Percentiles rank a stretch among this genome's conserved stretches.
phyloP scores from a whole-genome alignment of 2,797 vertebrate species.

The Pogoniulus pusillus region DNA sequence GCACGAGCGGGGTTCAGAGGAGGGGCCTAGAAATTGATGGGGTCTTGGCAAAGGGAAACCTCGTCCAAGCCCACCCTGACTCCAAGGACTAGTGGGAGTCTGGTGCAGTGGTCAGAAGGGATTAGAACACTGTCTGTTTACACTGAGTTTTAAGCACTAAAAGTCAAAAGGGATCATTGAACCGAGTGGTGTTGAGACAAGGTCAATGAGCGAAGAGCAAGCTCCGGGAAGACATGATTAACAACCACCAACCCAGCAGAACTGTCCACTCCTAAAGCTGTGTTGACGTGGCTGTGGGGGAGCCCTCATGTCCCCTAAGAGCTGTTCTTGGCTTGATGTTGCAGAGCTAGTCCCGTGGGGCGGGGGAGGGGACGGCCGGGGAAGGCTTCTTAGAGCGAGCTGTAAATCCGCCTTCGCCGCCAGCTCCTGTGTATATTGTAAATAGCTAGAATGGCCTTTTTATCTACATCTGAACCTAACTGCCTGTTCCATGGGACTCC shows the following conservation, averaged over 20 bases:
- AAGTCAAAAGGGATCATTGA: slow-evolving; percentile 75
- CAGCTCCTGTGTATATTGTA: slow-evolving; percentile 94
- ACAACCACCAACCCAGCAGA: neutral
- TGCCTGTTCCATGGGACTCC: slow-evolving; percentile 89
- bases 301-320: slow-evolving; percentile 24
- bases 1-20: slow-evolving; percentile 89
- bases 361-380: slow-evolving; percentile 65
- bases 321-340: slow-evolving; percentile 75
- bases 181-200: neutral
- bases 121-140: slow-evolving; percentile 64
- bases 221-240: neutral
- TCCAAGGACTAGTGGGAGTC: neutral
- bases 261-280: neutral
- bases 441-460: slow-evolving; percentile 93
- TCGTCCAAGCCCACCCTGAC: neutral
- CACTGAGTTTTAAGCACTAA: slow-evolving; percentile 74
- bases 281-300: slow-evolving; percentile 26
- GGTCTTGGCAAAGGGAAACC: neutral
- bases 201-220: slow-evolving; percentile 5
- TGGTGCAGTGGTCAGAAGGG: neutral
- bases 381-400: slow-evolving; percentile 84
- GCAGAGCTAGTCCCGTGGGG: slow-evolving; percentile 74
- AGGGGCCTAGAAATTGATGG: slow-evolving; percentile 84
- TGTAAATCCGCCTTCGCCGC: slow-evolving; percentile 80
- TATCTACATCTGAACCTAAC: slow-evolving; percentile 85